Evolutionary conservation across 2,797 vertebrate genomes (phyloP).

Genomic region (Spondyliosoma cantharus): DNA sequence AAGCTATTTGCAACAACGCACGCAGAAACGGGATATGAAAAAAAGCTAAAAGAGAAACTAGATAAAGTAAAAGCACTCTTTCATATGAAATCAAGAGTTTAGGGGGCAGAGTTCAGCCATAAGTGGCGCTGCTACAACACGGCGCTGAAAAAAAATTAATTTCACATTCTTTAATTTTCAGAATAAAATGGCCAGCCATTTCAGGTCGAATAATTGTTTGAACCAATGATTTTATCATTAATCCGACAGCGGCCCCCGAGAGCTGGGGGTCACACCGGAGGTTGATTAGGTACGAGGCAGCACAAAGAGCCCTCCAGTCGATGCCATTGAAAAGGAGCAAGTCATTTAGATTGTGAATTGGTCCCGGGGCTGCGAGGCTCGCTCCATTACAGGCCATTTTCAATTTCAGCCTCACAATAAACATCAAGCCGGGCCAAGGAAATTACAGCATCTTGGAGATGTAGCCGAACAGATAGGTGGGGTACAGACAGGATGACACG

Average conservation of each 20-base stretch:
- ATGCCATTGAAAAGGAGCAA: constrained; percentile 99
- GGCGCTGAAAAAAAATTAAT: constrained; percentile 86
- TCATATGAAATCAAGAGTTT: constrained; percentile 86
- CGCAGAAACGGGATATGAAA: constrained; percentile 36
- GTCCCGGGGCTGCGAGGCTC: constrained; percentile 96
- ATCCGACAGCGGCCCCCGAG: constrained; percentile 93
- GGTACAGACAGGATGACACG: constrained; percentile 95
- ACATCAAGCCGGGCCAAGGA: constrained; percentile 98
- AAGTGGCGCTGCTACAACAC: constrained; percentile 91
- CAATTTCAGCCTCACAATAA: constrained; percentile 99
- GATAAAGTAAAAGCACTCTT: constrained; percentile 82
- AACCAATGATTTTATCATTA: constrained; percentile 99
- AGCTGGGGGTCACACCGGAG: constrained; percentile 97
- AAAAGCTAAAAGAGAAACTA: constrained; percentile 69
- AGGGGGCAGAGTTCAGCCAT: constrained; percentile 94
- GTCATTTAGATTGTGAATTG: constrained; percentile 99
- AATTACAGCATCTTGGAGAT: constrained; percentile 99
- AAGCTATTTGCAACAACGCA: constrained; percentile 72
- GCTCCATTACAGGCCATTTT: constrained; percentile 99
- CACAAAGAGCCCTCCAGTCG: constrained; percentile 98
- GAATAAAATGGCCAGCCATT: constrained; percentile 98
- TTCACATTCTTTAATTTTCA: constrained; percentile 99
- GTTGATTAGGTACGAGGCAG: constrained; percentile 99
- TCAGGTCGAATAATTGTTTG: constrained; percentile 99
- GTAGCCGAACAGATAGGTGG: constrained; percentile 98